These are phyloP conservation scores for Ploceus nigricollis DNA, from an alignment of 2,113 vertebrate genomes.

Conservation along the genomic window DNA sequence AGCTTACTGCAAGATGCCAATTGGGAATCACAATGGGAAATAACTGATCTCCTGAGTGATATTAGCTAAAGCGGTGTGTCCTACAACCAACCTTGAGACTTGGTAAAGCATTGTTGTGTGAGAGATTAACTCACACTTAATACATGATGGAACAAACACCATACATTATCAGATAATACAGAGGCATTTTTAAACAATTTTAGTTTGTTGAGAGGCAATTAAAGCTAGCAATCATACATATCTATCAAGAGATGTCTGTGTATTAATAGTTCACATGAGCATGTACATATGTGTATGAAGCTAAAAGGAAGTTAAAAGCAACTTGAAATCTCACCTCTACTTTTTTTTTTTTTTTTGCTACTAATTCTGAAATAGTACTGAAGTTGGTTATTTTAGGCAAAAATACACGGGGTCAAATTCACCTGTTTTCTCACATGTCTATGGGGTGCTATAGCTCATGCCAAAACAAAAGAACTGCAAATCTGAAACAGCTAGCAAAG, in stretches of 20 bases:
- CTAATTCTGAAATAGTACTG: neutral
- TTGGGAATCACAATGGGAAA: constrained; percentile 60
- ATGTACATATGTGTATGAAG: neutral
- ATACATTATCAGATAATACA: constrained; percentile 22
- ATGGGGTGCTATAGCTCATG: neutral
- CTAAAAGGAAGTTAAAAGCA: neutral
- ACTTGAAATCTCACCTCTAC: neutral
- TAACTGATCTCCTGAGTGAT: constrained; percentile 56
- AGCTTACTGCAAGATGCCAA: constrained; percentile 41
- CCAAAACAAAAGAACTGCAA: neutral
- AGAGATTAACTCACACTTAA: constrained; percentile 42
- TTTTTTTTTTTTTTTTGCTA: neutral
- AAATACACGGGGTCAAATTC: neutral
- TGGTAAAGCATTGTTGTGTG: neutral
- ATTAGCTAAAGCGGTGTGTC: constrained; percentile 49
- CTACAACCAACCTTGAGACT: constrained; percentile 67
- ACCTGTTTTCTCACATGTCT: neutral
- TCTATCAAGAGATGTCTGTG: neutral
- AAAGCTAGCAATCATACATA: neutral
- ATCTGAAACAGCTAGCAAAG: neutral
- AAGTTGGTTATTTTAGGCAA: neutral
- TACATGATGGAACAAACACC: neutral
- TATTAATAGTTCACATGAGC: neutral
- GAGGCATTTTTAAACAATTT: neutral
- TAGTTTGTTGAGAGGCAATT: neutral